Conservation (phyloP, 2,113 vertebrate genomes). For the Galeopterus variegatus region DNA sequence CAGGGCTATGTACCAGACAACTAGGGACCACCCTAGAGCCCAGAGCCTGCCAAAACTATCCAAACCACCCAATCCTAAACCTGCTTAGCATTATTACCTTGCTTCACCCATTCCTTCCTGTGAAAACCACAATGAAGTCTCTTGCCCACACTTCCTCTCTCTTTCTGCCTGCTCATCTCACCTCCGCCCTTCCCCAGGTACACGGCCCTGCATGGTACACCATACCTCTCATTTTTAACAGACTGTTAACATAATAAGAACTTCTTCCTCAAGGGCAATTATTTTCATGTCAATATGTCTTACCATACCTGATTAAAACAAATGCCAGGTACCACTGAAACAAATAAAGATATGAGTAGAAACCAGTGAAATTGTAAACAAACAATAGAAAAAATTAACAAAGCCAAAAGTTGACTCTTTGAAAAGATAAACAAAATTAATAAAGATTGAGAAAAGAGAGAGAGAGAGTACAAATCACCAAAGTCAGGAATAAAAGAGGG, state of each 20-base stretch:
- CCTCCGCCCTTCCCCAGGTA: neutral
- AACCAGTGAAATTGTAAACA: neutral
- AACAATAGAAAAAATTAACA: neutral
- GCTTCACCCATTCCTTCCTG: too few species aligned
- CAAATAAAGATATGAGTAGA: neutral
- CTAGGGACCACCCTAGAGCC: neutral
- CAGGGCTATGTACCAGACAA: neutral
- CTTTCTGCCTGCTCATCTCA: neutral
- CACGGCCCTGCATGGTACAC: too few species aligned
- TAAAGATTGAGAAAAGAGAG: neutral
- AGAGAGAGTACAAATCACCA: neutral
- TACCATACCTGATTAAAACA: neutral
- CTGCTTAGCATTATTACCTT: neutral
- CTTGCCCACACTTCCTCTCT: neutral
- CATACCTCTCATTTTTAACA: too few species aligned
- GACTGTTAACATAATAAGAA: neutral
- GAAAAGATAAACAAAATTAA: neutral
- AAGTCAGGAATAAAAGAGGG: neutral
- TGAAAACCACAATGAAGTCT: too few species aligned
- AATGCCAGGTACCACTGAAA: neutral
- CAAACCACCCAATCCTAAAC: neutral
- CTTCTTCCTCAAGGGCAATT: neutral
- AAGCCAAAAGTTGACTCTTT: neutral
- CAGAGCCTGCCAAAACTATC: neutral
- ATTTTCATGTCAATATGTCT: neutral